phyloP scores from a whole-genome alignment of 2,888 invertebrate genomes.

The Lasioglossum oenotherae region DNA sequence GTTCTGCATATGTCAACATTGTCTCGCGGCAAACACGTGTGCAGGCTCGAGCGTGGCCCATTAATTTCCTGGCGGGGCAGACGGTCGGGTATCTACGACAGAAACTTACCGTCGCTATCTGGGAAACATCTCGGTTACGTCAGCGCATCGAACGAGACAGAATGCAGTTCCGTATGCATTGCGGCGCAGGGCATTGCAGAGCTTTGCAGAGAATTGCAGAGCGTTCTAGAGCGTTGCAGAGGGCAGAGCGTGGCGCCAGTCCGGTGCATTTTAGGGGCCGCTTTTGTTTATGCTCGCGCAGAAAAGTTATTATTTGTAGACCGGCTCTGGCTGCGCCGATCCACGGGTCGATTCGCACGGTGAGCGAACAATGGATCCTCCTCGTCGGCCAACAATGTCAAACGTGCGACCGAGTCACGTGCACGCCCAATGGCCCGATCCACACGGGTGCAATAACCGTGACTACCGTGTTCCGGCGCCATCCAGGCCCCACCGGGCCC shows the following conservation, averaged over 20 bases:
- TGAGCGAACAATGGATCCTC: conserved; percentile 75
- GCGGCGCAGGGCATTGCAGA: background rate
- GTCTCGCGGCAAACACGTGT: background rate
- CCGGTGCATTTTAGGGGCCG: conserved; percentile 48
- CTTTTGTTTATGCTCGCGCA: conserved; percentile 71
- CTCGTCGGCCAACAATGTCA: conserved; percentile 68
- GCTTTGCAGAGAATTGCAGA: background rate
- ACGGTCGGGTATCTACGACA: conserved; percentile 29
- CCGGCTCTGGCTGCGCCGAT: conserved; percentile 19
- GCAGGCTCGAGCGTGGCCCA: background rate
- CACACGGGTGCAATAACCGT: conserved; percentile 71
- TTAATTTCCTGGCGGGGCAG: conserved; percentile 38
- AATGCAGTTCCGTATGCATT: conserved; percentile 25
- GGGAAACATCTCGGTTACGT: conserved; percentile 49
- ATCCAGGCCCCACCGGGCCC: conserved; percentile 26
- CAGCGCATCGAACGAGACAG: conserved; percentile 39
- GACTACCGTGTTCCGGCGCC: conserved; percentile 69
- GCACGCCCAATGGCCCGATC: conserved; percentile 62
- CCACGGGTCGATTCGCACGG: conserved; percentile 72
- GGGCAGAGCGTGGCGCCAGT: conserved; percentile 63
- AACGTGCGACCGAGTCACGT: conserved; percentile 72
- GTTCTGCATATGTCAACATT: conserved; percentile 13
- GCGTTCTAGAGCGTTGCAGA: background rate
- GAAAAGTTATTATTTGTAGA: conserved; percentile 75
- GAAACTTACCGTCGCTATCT: conserved; percentile 44